Evolutionary conservation across 1,140 invertebrate genomes (phyloP).

Genomic region (Drosophila teissieri): DNA sequence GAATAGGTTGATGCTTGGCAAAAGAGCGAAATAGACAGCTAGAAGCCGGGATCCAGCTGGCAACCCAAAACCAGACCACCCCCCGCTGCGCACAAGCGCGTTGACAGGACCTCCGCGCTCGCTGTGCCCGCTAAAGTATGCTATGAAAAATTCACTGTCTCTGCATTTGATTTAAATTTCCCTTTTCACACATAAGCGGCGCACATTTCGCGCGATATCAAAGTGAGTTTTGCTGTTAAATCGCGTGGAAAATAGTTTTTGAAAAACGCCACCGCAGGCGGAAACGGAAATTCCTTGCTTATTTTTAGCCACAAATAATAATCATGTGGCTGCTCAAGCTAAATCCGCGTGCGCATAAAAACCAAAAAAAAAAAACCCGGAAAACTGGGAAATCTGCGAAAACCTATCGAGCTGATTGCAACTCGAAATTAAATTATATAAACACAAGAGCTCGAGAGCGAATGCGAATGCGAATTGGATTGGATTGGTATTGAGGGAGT

Average conservation of each 20-base stretch:
- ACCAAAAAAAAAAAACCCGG: background rate
- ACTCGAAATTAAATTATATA: slow-evolving; percentile 79
- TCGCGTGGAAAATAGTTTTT: slow-evolving; percentile 76
- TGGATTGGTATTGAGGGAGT: slow-evolving; percentile 10
- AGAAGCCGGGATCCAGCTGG: background rate
- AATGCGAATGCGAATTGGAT: slow-evolving; percentile 44
- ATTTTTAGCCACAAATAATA: slow-evolving; percentile 67
- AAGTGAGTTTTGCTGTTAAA: slow-evolving; percentile 74
- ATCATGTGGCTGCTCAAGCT: slow-evolving; percentile 51
- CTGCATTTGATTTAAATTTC: slow-evolving; percentile 79
- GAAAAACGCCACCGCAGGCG: slow-evolving; percentile 37
- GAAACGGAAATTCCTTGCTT: slow-evolving; percentile 40
- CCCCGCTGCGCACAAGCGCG: slow-evolving; percentile 26
- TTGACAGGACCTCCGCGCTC: slow-evolving; percentile 37
- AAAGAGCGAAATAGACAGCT: slow-evolving; percentile 66
- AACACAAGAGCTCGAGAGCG: slow-evolving; percentile 59
- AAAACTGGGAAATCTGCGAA: slow-evolving; percentile 50
- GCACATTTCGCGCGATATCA: slow-evolving; percentile 57
- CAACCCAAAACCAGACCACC: background rate
- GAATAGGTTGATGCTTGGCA: slow-evolving; percentile 58
- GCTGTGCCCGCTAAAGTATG: slow-evolving; percentile 59
- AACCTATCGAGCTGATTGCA: slow-evolving; percentile 77
- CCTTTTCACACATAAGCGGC: slow-evolving; percentile 58
- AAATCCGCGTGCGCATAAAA: slow-evolving; percentile 31
- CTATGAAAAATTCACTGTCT: slow-evolving; percentile 75